phyloP scores from a whole-genome alignment of 2,797 vertebrate genomes.

The Lates japonicus region DNA sequence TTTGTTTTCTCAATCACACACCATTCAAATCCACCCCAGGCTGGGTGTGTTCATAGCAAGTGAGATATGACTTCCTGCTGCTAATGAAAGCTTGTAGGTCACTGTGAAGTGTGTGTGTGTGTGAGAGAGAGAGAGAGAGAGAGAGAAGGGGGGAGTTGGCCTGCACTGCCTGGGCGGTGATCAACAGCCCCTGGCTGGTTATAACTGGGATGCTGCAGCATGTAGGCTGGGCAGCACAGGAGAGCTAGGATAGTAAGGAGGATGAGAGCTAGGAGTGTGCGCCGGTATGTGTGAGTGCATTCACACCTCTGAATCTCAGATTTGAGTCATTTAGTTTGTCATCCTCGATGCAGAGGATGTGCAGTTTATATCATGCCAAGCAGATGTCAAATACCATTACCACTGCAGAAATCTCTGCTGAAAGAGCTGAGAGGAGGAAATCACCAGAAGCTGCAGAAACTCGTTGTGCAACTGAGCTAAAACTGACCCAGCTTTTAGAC shows the following conservation, averaged over 20 bases:
- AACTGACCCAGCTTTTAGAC: constrained; percentile 22
- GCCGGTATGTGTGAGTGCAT: constrained; percentile 23
- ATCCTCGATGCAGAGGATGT: not conserved
- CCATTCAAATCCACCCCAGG: not conserved
- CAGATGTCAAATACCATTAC: constrained; percentile 28
- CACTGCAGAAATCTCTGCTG: constrained; percentile 23
- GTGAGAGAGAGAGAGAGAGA: too few relatives aligned
- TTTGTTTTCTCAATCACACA: constrained; percentile 9
- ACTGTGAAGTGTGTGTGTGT: not conserved
- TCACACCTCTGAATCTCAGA: constrained; percentile 12
- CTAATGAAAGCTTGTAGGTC: constrained; percentile 16
- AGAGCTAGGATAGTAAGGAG: constrained; percentile 69
- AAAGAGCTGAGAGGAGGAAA: constrained; percentile 11
- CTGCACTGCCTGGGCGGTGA: constrained; percentile 70
- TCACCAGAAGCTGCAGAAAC: not conserved
- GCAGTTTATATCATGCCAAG: constrained; percentile 4
- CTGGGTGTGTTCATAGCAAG: not conserved
- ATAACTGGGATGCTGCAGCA: constrained; percentile 83
- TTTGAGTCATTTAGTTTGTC: constrained; percentile 23
- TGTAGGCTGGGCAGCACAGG: constrained; percentile 82
- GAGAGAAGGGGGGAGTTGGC: constrained; percentile 57
- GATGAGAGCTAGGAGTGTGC: constrained; percentile 33
- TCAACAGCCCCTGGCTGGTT: constrained; percentile 74
- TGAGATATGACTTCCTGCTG: not conserved
- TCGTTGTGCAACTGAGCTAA: constrained; percentile 1